phyloP scores from a whole-genome alignment of 2,888 invertebrate species.

The Sarcophaga subvicina region DNA sequence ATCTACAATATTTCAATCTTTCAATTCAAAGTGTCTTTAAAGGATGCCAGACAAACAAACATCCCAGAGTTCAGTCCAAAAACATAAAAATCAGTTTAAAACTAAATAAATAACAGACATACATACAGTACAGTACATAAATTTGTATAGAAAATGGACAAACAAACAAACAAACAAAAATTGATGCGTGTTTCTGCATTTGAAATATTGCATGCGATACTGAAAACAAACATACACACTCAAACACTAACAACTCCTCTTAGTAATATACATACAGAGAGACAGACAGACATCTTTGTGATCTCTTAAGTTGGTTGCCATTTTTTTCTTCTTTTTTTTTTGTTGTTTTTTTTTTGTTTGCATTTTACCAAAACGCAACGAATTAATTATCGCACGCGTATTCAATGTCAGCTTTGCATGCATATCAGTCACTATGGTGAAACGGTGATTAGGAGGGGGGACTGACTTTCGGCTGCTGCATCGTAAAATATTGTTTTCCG shows the following conservation, averaged over 20 bases:
- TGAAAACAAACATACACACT: constrained; percentile 7
- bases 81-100: neutral
- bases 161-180: constrained; percentile 46
- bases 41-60: neutral
- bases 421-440: constrained; percentile 74
- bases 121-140: neutral
- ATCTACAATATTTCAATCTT: neutral
- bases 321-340: constrained; percentile 1
- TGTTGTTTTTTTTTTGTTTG: constrained; percentile 12
- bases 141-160: constrained; percentile 2
- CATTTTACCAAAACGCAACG: constrained; percentile 68
- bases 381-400: constrained; percentile 73
- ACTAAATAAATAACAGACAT: neutral
- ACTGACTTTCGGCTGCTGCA: neutral
- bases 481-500: neutral
- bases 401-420: constrained; percentile 73
- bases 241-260: constrained; percentile 14
- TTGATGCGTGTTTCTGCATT: constrained; percentile 67
- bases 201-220: constrained; percentile 70
- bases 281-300: constrained; percentile 28
- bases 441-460: neutral
- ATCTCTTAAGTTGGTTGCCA: neutral
- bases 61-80: neutral
- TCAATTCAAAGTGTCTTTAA: neutral
- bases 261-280: neutral